These are phyloP conservation scores for Melanargia galathea DNA, from an alignment of 2,888 invertebrate species.

Conservation along the genomic window DNA sequence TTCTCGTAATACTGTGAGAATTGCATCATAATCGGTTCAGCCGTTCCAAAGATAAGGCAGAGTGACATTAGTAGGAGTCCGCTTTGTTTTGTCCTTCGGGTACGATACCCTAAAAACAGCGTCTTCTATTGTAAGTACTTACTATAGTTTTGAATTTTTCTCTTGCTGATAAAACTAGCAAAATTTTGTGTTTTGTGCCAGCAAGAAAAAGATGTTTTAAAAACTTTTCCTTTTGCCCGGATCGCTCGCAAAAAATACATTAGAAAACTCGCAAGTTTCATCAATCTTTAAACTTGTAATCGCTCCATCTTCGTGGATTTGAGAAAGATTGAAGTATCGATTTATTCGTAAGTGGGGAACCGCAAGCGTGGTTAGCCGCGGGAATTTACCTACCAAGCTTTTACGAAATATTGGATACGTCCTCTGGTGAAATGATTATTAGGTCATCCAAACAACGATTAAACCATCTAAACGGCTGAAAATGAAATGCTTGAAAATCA, in stretches of 20 bases:
- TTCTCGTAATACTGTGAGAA: no score
- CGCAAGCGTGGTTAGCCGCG: constrained; percentile 5
- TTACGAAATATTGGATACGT: constrained; percentile 5
- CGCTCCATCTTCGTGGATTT: constrained; percentile 53
- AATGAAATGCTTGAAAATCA: no score
- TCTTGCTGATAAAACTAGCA: background rate
- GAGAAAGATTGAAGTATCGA: constrained; percentile 50
- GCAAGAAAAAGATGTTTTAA: constrained; percentile 10
- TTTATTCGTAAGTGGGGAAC: constrained; percentile 5
- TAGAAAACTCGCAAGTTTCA: constrained; percentile 57
- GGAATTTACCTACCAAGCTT: background rate
- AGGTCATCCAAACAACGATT: no score
- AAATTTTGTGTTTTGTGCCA: background rate
- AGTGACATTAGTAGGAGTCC: no score
- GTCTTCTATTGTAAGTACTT: no score
- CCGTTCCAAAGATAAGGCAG: no score
- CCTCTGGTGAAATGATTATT: no score
- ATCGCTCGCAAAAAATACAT: constrained; percentile 46
- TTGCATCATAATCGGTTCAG: no score
- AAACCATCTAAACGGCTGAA: no score
- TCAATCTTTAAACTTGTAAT: constrained; percentile 73
- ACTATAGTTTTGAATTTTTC: background rate
- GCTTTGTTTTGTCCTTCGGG: no score
- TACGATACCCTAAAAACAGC: no score
- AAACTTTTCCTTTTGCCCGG: background rate